Evolutionary conservation across 2,797 vertebrate genomes (phyloP).

Genomic region (Salarias fasciatus): DNA sequence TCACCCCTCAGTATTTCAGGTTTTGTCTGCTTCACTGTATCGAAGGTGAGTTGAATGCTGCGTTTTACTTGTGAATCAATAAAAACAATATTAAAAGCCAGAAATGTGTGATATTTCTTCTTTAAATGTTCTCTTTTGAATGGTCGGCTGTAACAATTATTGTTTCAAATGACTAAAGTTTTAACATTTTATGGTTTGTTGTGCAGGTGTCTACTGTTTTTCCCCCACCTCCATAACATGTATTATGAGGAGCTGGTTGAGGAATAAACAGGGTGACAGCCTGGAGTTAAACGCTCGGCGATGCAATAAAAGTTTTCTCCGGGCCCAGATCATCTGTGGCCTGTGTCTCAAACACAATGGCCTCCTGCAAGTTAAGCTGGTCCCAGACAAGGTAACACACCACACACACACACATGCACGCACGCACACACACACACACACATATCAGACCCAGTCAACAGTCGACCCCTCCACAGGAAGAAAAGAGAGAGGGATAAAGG

Average conservation of each 20-base stretch:
- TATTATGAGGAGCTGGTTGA: not conserved
- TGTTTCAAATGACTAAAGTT: no score
- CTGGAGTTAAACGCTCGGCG: slow-evolving; percentile 50
- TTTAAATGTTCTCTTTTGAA: not conserved
- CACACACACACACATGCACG: slow-evolving; percentile 70
- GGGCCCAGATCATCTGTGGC: slow-evolving; percentile 50
- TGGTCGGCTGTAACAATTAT: no score
- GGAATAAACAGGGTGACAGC: slow-evolving; percentile 10
- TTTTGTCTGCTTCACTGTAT: slow-evolving; percentile 35
- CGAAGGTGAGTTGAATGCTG: slow-evolving; percentile 28
- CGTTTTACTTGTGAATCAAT: slow-evolving; percentile 41
- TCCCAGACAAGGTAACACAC: slow-evolving; percentile 74
- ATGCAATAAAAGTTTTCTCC: slow-evolving; percentile 71
- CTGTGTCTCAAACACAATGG: slow-evolving; percentile 69
- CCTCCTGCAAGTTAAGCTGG: slow-evolving; percentile 70
- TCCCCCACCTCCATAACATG: not conserved
- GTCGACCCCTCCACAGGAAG: slow-evolving; percentile 64
- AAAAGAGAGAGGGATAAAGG: slow-evolving; percentile 70
- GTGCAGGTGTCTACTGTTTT: no score
- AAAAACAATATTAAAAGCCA: slow-evolving; percentile 22
- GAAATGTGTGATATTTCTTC: slow-evolving; percentile 4
- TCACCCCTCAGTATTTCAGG: slow-evolving; percentile 19
- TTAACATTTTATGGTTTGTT: no score
- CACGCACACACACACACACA: slow-evolving; percentile 56
- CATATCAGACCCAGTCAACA: slow-evolving; percentile 65